phyloP scores from a whole-genome alignment of 2,888 invertebrate species.

The Caenorhabditis virilis region DNA sequence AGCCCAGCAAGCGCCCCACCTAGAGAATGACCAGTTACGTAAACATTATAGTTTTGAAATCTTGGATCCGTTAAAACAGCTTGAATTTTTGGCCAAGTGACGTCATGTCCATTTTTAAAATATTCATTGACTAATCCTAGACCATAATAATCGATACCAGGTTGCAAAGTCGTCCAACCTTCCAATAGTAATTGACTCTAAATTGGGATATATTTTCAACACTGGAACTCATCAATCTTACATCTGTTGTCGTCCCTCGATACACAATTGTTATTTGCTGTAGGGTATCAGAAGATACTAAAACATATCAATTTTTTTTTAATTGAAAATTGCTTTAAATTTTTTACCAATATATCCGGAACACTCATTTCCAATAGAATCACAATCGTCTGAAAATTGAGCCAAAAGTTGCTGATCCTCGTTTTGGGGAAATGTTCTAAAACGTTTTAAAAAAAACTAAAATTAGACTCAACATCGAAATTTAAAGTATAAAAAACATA shows the following conservation, averaged over 20 bases:
- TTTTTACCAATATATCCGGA: constrained; percentile 34
- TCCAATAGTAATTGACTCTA: constrained; percentile 60
- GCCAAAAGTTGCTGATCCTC: constrained; percentile 19
- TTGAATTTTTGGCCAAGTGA: constrained; percentile 55
- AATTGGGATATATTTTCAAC: not conserved
- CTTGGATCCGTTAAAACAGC: constrained; percentile 38
- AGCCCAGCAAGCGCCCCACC: constrained; percentile 55
- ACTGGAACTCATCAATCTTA: constrained; percentile 7
- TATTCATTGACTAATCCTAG: constrained; percentile 61
- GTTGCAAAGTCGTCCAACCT: constrained; percentile 54
- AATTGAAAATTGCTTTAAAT: constrained; percentile 3
- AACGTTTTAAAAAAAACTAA: constrained; percentile 6
- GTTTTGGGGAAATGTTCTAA: constrained; percentile 22
- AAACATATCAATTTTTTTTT: constrained; percentile 4
- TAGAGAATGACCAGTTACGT: constrained; percentile 64
- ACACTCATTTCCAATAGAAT: constrained; percentile 45
- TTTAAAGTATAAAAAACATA: no score
- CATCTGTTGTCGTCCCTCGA: constrained; percentile 38
- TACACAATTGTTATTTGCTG: constrained; percentile 40
- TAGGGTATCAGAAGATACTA: constrained; percentile 19
- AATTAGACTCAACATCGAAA: no score
- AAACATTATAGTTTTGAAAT: constrained; percentile 52
- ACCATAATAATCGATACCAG: constrained; percentile 55
- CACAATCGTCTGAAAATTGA: constrained; percentile 28
- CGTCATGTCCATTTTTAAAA: constrained; percentile 55